These are phyloP conservation scores for Trachemys scripta DNA, from an alignment of 2,113 vertebrate genomes.

Conservation along the genomic window DNA sequence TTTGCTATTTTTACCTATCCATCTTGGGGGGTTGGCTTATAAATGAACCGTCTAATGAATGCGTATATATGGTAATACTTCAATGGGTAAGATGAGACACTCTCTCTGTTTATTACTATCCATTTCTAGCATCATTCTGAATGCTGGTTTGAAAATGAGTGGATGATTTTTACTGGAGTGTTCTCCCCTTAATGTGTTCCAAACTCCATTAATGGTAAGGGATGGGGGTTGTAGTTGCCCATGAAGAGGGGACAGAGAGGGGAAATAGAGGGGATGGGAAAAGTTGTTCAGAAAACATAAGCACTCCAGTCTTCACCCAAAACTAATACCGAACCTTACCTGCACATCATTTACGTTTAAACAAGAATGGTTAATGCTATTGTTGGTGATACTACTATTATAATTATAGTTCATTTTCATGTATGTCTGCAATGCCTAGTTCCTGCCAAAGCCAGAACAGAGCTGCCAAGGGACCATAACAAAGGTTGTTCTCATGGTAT, in stretches of 20 bases:
- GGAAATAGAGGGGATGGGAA: not conserved
- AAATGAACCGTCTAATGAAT: too few species aligned
- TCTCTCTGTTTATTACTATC: slow-evolving; percentile 32
- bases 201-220: slow-evolving; percentile 23
- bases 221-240: not conserved
- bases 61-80: slow-evolving; percentile 29
- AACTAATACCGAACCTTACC: not conserved
- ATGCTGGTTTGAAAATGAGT: slow-evolving; percentile 53
- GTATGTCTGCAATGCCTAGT: not conserved
- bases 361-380: not conserved
- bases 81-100: slow-evolving; percentile 38
- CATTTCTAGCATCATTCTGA: slow-evolving; percentile 38
- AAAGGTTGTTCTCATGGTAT: not conserved
- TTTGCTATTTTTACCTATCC: too few species aligned
- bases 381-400: not conserved
- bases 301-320: not conserved
- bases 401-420: not conserved
- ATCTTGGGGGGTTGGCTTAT: too few species aligned
- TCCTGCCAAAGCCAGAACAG: not conserved
- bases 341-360: not conserved
- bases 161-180: slow-evolving; percentile 46
- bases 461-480: not conserved
- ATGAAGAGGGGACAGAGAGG: not conserved
- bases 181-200: slow-evolving; percentile 35
- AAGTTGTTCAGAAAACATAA: not conserved